These are phyloP conservation scores for Chrysemys picta DNA, from an alignment of 2,113 vertebrate species.

Conservation along the genomic window DNA sequence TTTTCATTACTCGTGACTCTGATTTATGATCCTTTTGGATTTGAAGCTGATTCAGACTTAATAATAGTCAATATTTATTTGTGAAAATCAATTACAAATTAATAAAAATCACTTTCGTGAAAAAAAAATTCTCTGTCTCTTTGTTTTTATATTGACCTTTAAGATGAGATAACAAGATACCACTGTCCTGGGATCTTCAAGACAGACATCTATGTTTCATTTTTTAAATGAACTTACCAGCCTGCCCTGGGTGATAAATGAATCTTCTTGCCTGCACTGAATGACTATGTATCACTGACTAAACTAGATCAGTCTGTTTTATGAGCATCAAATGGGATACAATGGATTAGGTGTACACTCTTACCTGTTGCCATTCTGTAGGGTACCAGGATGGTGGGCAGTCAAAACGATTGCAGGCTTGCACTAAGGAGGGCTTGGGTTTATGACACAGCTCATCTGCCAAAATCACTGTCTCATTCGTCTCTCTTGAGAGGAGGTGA, in stretches of 20 bases:
- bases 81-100: background rate
- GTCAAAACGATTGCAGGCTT: constrained; percentile 95
- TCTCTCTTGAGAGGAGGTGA: constrained; percentile 83
- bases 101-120: background rate
- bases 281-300: background rate
- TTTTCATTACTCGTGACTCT: background rate
- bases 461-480: constrained; percentile 83
- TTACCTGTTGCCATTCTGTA: constrained; percentile 90
- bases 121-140: background rate
- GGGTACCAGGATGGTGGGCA: constrained; percentile 93
- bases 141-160: accelerated
- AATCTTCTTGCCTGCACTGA: background rate
- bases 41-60: background rate
- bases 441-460: constrained; percentile 85
- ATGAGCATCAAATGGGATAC: background rate
- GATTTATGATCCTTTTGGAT: background rate
- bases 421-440: constrained; percentile 86
- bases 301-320: background rate
- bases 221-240: background rate
- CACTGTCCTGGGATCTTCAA: background rate
- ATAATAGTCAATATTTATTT: background rate
- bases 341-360: background rate
- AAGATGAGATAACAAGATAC: background rate
- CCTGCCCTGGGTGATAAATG: background rate
- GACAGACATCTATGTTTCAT: background rate